These are phyloP conservation scores for Macroglossus sobrinus DNA, from an alignment of 2,113 vertebrate species.

Conservation along the genomic window DNA sequence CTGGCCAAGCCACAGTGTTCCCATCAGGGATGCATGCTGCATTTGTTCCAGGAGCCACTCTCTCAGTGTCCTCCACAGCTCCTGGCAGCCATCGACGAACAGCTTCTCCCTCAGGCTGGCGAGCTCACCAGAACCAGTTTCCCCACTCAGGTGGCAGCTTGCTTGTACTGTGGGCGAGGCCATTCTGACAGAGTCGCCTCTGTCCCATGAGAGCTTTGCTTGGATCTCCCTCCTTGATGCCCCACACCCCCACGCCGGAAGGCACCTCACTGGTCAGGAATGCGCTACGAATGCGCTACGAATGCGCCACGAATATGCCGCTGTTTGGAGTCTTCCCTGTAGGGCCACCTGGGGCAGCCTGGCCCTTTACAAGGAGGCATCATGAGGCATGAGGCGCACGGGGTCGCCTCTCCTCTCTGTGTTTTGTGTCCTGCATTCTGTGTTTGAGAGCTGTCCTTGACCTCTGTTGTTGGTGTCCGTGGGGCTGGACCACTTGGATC, in stretches of 20 bases:
- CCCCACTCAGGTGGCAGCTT: background rate
- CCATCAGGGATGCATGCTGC: background rate
- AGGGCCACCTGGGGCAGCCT: background rate
- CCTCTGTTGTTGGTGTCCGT: background rate
- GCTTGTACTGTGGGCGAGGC: background rate
- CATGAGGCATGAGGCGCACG: fast-evolving
- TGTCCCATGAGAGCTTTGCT: background rate
- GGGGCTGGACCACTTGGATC: background rate
- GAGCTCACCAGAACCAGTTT: constrained; percentile 36
- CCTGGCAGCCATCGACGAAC: background rate
- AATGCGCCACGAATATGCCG: too few species aligned
- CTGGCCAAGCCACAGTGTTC: background rate
- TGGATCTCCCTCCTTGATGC: background rate
- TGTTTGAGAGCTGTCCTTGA: background rate
- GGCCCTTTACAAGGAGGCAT: background rate
- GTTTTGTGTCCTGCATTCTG: background rate
- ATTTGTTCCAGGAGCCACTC: background rate
- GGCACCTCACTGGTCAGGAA: constrained; percentile 24
- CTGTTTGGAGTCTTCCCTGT: background rate
- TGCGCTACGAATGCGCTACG: too few species aligned
- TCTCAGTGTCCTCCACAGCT: background rate
- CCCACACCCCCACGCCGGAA: background rate
- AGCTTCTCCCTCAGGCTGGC: background rate
- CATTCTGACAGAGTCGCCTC: background rate
- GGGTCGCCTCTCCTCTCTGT: too few species aligned